A percentile compares a stretch with the other conserved stretches of the same genome.
Conservation (phyloP, 2,888 invertebrate genomes). For the Drosophila robusta region DNA sequence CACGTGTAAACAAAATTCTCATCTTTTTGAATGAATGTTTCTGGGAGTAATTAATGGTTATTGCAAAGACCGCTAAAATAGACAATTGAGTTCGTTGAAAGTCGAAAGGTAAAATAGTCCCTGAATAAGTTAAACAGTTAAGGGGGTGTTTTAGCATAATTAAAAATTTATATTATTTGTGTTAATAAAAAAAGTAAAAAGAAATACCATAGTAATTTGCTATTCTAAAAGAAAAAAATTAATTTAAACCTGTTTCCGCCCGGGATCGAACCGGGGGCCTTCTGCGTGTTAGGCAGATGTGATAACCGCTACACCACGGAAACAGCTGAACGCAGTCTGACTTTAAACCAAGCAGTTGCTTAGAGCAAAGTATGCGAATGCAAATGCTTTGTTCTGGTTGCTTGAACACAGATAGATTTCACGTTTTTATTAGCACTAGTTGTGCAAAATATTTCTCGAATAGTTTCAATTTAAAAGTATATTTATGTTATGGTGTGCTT, state of each 20-base stretch:
- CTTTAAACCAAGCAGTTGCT: slow-evolving; percentile 36
- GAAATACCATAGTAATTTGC: neutral
- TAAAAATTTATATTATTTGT: too few relatives aligned
- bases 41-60: too few relatives aligned
- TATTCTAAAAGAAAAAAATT: slow-evolving; percentile 2
- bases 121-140: too few relatives aligned
- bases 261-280: slow-evolving; percentile 77
- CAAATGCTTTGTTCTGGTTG: neutral
- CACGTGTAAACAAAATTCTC: too few relatives aligned
- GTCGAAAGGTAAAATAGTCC: too few relatives aligned
- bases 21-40: too few relatives aligned
- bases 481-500: neutral
- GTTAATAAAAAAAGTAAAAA: too few relatives aligned
- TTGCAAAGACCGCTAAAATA: too few relatives aligned
- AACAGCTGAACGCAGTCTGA: slow-evolving; percentile 30
- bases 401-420: neutral
- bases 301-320: slow-evolving; percentile 77
- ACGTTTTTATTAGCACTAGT: too few relatives aligned
- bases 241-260: slow-evolving; percentile 59
- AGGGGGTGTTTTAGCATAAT: too few relatives aligned
- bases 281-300: slow-evolving; percentile 77
- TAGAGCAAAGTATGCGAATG: neutral
- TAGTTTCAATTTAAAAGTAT: neutral
- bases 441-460: too few relatives aligned
- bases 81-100: too few relatives aligned